phyloP scores from a whole-genome alignment of 2,113 vertebrate species.

The Takifugu flavidus region DNA sequence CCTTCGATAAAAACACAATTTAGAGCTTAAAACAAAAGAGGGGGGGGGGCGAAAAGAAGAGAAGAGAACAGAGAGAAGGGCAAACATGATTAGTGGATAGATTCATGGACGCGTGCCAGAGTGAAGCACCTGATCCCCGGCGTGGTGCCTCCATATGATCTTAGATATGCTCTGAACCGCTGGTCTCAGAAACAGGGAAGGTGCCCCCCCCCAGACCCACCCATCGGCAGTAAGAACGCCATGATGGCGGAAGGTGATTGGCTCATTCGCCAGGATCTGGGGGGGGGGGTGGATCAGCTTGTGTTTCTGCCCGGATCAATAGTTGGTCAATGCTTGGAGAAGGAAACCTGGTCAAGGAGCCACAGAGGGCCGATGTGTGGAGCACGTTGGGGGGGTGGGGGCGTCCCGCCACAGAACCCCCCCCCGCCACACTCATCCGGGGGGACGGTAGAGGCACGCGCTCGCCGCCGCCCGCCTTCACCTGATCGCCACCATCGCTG shows the following conservation, averaged over 20 bases:
- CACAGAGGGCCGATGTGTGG: not conserved
- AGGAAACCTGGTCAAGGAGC: not conserved
- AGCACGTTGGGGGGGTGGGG: not conserved
- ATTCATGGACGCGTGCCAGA: constrained; percentile 5
- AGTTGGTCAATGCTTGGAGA: not conserved
- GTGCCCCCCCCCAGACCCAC: no score
- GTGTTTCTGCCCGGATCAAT: not conserved
- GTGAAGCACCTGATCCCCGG: not conserved
- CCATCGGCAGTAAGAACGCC: not conserved
- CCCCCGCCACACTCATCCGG: no score
- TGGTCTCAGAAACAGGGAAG: no score
- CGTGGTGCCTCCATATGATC: not conserved
- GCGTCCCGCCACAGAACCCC: no score
- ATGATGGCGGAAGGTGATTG: not conserved
- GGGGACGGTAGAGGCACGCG: no score
- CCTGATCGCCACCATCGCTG: no score
- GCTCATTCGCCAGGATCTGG: not conserved
- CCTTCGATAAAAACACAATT: constrained; percentile 76
- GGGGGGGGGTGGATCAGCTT: not conserved
- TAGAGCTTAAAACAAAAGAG: constrained; percentile 63
- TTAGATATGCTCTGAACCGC: no score
- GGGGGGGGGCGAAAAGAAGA: not conserved
- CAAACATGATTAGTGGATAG: constrained; percentile 21
- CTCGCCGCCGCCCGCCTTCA: no score
- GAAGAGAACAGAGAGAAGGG: constrained; percentile 16